These are phyloP conservation scores for Phalacrocorax carbo DNA, from an alignment of 2,113 vertebrate genomes.

Conservation along the genomic window DNA sequence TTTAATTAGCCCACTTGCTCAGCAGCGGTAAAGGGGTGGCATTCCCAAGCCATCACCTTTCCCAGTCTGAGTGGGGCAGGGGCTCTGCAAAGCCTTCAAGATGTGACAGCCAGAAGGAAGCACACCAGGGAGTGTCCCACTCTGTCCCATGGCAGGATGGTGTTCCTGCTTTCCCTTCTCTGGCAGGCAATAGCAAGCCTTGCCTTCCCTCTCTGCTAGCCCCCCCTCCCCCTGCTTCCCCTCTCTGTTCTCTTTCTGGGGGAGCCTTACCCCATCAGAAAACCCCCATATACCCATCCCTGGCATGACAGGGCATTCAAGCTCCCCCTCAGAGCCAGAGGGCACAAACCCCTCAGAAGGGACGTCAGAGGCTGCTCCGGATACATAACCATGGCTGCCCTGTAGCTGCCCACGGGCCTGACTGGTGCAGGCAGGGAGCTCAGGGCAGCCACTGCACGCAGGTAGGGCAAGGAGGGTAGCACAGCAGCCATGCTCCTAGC, in stretches of 20 bases:
- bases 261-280: neutral
- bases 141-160: neutral
- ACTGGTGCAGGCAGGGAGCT: too few species aligned
- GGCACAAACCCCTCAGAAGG: neutral
- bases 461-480: neutral
- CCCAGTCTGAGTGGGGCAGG: fast-evolving
- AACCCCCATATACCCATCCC: neutral
- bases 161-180: neutral
- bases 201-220: neutral
- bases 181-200: neutral
- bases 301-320: neutral
- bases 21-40: neutral
- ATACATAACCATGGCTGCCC: neutral
- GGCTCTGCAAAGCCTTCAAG: neutral
- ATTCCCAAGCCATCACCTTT: neutral
- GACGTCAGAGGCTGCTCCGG: neutral
- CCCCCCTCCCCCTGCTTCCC: neutral
- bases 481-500: neutral
- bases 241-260: neutral
- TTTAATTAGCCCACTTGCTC: neutral
- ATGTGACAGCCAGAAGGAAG: neutral
- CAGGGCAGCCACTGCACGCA: fast-evolving
- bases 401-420: neutral
- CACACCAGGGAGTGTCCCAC: neutral
- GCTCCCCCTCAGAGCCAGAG: neutral